Base-by-base conservation (phyloP, 1,140 invertebrate genomes). In the Streblospio benedicti region DNA sequence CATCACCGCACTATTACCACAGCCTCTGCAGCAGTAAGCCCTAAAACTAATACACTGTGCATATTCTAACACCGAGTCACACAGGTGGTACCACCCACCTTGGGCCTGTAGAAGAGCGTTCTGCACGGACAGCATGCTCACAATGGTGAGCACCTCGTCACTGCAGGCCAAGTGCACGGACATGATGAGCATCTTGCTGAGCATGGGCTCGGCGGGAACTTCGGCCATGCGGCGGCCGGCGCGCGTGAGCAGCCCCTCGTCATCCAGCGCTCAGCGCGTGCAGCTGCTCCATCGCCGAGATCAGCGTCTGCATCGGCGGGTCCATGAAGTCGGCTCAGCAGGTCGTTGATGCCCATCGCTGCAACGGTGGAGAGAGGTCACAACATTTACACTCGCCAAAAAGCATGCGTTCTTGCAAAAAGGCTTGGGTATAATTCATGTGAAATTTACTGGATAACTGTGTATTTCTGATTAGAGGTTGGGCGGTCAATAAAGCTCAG, bases 291-390 rank as follows among this genome's bases (percentile, higher is more conserved):
- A 99, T 80, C 4, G 97, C 97, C 85, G 97, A 95, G 16, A 99
- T 93, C 44, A 99, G 82, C 0, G 93, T 79, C 72, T 82, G 75
- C 6, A 96, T 91, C 0, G 96, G 95, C 9, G 97, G 97, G 77
- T 99, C 97, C 96, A 99, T 99, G 77, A 99, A 99, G 80, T 99
- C 95, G 77, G 71, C 94, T 88, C n/a, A 99, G 77, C n/a, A 99
- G 80, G 79, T 99, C 96, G 77, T 99, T 99, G 51, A 99, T 99
- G 4, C 97, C 97, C 94, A 99, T 98, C 0, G 96, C 96, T n/a
- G n/a, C n/a, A n/a, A n/a, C n/a, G n/a, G n/a, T n/a, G n/a, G n/a
- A n/a, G n/a, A n/a, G n/a, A n/a, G n/a, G n/a, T n/a, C n/a, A n/a
- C n/a, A n/a, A n/a, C n/a, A n/a, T n/a, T n/a, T n/a, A n/a, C n/a